Conservation (phyloP, 2,888 invertebrate genomes). For the Caenorhabditis becei region DNA sequence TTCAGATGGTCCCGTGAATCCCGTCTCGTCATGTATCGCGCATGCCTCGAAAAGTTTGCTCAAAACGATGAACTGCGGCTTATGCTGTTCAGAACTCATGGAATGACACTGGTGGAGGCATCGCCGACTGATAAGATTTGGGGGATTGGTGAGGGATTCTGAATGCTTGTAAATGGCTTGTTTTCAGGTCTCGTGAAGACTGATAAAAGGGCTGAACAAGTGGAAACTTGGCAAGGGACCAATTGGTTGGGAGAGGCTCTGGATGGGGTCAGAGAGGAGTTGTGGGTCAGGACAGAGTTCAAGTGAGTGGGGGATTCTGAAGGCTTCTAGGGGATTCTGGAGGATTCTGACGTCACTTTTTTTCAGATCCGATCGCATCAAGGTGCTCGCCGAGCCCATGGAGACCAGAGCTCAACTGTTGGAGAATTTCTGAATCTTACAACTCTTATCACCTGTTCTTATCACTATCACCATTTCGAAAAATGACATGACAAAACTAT, state of each 20-base stretch:
- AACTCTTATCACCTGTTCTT: too few relatives aligned
- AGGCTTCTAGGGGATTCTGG: too few relatives aligned
- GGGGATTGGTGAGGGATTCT: too few relatives aligned
- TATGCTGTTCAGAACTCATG: slow-evolving; percentile 13
- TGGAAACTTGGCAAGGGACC: not conserved
- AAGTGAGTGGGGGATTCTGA: too few relatives aligned
- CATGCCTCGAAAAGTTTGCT: slow-evolving; percentile 9
- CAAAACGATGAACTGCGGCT: not conserved
- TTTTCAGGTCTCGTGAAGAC: not conserved
- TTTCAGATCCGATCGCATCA: not conserved
- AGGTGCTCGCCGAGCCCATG: not conserved
- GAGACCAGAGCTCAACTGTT: not conserved
- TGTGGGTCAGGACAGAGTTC: not conserved
- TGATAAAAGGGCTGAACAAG: not conserved
- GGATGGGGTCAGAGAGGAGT: not conserved
- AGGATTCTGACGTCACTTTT: too few relatives aligned
- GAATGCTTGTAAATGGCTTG: too few relatives aligned
- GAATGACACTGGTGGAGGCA: slow-evolving; percentile 14
- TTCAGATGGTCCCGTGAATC: slow-evolving; percentile 4
- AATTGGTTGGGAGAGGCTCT: not conserved
- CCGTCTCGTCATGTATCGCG: slow-evolving; percentile 9
- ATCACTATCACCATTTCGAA: too few relatives aligned
- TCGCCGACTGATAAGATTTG: slow-evolving; percentile 19
- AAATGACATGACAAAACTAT: too few relatives aligned
- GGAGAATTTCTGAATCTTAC: not conserved